phyloP scores from a whole-genome alignment of 2,113 vertebrate genomes.

The Abramis brama region DNA sequence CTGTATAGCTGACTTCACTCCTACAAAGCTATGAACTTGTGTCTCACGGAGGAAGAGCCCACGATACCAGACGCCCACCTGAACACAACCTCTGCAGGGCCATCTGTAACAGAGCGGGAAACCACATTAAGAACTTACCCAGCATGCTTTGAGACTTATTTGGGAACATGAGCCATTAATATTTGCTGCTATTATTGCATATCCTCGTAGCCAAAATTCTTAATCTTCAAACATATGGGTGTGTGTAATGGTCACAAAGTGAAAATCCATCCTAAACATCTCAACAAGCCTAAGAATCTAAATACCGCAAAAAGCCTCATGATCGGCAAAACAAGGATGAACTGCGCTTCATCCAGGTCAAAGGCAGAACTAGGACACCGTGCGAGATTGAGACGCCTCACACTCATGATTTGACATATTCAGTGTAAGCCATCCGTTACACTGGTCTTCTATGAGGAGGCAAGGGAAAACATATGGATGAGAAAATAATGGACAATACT shows the following conservation, averaged over 20 bases:
- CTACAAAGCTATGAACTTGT: conserved; percentile 32
- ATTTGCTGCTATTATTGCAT: background rate
- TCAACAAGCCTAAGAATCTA: background rate
- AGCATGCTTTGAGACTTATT: background rate
- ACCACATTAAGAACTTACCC: conserved; percentile 2
- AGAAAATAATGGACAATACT: background rate
- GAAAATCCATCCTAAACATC: background rate
- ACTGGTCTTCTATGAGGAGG: background rate
- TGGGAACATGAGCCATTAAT: background rate
- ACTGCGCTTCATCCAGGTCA: background rate
- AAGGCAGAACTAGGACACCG: background rate
- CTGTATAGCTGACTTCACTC: conserved; percentile 13
- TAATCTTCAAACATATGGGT: background rate
- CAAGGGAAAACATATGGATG: background rate
- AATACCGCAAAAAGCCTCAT: background rate
- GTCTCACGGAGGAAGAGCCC: background rate
- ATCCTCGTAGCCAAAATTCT: background rate
- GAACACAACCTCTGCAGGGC: conserved; percentile 11
- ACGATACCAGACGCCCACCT: conserved; percentile 29
- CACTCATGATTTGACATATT: background rate
- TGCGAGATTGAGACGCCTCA: background rate
- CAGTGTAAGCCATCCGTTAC: background rate
- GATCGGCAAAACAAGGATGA: background rate
- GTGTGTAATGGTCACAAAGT: background rate
- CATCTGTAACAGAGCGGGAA: background rate